A percentile compares a stretch with the other conserved stretches of the same genome.
Conservation (phyloP, 2,888 invertebrate species). For the Schizaphis graminum region DNA sequence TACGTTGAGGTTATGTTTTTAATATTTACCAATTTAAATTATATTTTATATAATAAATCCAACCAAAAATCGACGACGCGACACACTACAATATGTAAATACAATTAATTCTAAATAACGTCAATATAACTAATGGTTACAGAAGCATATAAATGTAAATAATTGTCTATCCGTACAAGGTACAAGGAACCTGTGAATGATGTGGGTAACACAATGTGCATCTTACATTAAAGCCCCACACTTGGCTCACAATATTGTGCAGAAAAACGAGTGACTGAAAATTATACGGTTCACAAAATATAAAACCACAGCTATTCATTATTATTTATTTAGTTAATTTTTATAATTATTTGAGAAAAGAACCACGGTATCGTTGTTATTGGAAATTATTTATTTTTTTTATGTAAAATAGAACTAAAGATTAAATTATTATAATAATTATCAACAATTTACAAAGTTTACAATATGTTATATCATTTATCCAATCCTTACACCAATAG, state of each 20-base stretch:
- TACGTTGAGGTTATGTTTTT: not conserved
- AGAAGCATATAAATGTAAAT: not conserved
- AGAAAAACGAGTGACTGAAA: not conserved
- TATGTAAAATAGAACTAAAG: not conserved
- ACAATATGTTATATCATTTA: not conserved
- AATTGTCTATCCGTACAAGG: not conserved
- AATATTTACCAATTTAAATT: not conserved
- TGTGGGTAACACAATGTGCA: not conserved
- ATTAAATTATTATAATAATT: not conserved
- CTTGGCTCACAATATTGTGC: not conserved
- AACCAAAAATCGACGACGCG: not conserved
- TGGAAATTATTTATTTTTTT: not conserved
- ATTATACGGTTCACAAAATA: not conserved
- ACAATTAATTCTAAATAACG: not conserved
- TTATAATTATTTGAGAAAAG: not conserved
- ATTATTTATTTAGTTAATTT: not conserved
- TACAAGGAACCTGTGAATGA: not conserved
- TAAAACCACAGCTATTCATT: not conserved
- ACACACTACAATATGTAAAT: not conserved
- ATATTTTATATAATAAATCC: not conserved
- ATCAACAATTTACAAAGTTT: not conserved
- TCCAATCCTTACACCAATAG: not conserved
- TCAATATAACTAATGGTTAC: not conserved
- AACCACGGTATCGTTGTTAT: not conserved
- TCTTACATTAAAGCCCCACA: not conserved